Conservation (phyloP, 2,113 vertebrate genomes). For the Platichthys stellatus region DNA sequence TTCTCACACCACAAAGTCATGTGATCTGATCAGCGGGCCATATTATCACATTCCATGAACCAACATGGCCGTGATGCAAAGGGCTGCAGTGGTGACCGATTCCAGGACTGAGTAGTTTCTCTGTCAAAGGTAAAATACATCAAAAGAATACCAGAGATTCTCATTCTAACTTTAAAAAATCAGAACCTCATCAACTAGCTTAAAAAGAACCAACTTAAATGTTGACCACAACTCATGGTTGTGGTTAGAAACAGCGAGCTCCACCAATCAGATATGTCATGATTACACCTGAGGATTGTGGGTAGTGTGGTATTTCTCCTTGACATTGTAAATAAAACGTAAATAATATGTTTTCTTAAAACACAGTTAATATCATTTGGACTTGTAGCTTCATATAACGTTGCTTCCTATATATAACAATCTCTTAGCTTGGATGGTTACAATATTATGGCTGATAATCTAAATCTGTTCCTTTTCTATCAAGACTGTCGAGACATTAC, state of each 20-base stretch:
- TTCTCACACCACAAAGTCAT: conserved; percentile 50
- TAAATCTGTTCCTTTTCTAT: background rate
- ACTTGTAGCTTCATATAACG: no score
- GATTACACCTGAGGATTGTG: no score
- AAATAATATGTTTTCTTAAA: no score
- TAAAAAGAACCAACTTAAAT: background rate
- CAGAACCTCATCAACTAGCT: background rate
- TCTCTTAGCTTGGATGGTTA: no score
- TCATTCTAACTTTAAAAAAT: background rate
- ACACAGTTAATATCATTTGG: no score
- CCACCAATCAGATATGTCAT: no score
- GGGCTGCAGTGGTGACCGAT: conserved; percentile 8
- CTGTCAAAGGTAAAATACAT: background rate
- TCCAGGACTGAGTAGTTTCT: conserved; percentile 7
- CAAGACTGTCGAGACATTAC: background rate
- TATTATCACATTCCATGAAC: conserved; percentile 71
- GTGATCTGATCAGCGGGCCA: conserved; percentile 48
- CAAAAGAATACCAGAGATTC: background rate
- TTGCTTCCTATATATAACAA: no score
- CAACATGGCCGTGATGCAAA: conserved; percentile 13
- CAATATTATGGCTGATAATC: no score
- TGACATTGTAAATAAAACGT: no score
- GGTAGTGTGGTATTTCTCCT: no score
- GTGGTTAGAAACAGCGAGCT: no score
- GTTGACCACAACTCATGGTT: no score